phyloP scores from a whole-genome alignment of 1,140 invertebrate species.

The Panagrolaimus sp. region DNA sequence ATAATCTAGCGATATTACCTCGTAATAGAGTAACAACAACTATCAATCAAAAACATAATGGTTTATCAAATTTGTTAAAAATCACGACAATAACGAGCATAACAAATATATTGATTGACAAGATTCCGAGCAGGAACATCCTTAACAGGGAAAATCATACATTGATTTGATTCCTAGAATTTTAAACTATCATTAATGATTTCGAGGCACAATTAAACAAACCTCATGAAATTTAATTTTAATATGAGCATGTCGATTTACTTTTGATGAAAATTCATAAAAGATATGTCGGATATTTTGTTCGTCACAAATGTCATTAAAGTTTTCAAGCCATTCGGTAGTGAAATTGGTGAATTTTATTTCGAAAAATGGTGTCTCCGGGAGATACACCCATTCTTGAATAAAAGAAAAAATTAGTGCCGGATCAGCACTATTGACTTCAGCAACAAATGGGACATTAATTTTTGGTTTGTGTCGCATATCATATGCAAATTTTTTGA shows the following conservation, averaged over 20 bases:
- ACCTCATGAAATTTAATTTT: constrained; percentile 13
- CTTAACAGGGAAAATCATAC: background rate
- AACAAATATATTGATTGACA: constrained; percentile 6
- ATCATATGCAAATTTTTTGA: background rate
- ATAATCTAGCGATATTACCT: too few relatives aligned
- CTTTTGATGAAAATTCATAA: background rate
- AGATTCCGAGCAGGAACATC: constrained; percentile 4
- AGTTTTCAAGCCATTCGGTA: background rate
- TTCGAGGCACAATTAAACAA: background rate
- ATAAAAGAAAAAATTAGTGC: background rate
- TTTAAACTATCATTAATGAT: background rate
- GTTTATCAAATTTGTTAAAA: background rate
- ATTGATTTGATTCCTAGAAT: constrained; percentile 5
- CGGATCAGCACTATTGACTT: background rate
- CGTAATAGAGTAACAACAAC: constrained; percentile 1
- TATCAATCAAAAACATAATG: background rate
- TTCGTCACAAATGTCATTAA: background rate
- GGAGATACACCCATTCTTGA: background rate
- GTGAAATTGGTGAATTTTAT: background rate
- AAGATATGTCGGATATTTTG: background rate
- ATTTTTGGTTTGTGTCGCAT: background rate
- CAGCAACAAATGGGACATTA: constrained; percentile 4
- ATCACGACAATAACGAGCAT: constrained; percentile 3
- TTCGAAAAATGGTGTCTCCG: background rate
- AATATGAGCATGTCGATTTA: background rate